These are phyloP conservation scores for Porites rus DNA, from an alignment of 92 coral and sea anemone genomes.

Conservation along the genomic window DNA sequence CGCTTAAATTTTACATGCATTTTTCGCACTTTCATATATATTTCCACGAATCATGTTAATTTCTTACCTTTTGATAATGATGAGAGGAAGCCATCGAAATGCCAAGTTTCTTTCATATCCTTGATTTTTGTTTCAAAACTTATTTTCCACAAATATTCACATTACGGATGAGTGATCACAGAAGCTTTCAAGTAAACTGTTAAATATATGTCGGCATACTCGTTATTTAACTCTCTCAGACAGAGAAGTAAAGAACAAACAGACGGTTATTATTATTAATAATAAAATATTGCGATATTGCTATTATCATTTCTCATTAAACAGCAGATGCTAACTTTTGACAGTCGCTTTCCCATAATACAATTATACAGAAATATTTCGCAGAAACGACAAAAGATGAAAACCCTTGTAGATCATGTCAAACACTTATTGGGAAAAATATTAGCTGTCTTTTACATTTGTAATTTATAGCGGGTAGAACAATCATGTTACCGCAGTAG, in stretches of 20 bases:
- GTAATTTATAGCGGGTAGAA: too few relatives aligned
- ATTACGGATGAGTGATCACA: slow-evolving; percentile 4
- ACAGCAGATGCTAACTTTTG: not conserved
- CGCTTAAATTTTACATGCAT: too few relatives aligned
- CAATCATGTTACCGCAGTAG: too few relatives aligned
- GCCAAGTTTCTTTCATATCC: too few relatives aligned
- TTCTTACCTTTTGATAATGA: too few relatives aligned
- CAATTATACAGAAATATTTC: not conserved
- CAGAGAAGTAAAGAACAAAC: slow-evolving; percentile 1
- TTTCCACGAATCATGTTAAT: too few relatives aligned
- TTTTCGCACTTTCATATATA: too few relatives aligned
- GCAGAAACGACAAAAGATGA: too few relatives aligned
- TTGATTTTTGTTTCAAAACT: not conserved
- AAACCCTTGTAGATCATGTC: not conserved
- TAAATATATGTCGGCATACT: slow-evolving; percentile 2
- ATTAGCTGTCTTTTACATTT: too few relatives aligned
- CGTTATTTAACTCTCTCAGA: not conserved
- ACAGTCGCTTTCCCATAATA: not conserved
- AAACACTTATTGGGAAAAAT: too few relatives aligned
- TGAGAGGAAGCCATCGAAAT: too few relatives aligned
- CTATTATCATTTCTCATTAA: not conserved
- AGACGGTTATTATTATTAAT: not conserved
- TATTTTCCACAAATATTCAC: not conserved
- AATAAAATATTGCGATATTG: slow-evolving; percentile 5
- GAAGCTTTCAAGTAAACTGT: not conserved